A percentile compares a stretch with the other conserved stretches of the same genome.
Conservation (phyloP, 2,113 vertebrate species). For the Sinocyclocheilus rhinocerous region DNA sequence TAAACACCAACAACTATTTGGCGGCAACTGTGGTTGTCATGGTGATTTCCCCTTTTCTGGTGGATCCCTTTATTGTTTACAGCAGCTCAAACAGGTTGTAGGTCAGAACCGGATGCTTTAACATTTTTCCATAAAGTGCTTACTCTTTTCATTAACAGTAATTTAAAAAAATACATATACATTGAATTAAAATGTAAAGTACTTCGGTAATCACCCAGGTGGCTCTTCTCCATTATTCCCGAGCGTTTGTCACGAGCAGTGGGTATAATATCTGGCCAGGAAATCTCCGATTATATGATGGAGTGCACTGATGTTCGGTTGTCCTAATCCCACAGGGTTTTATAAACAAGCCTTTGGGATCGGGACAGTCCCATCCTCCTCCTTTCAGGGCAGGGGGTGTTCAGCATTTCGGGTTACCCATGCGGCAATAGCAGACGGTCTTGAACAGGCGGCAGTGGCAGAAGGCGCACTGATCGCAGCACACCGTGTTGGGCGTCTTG, state of each 20-base stretch:
- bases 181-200: neutral
- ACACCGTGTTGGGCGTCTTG: constrained; percentile 74
- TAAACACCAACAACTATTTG: neutral
- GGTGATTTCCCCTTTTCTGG: neutral
- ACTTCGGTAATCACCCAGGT: neutral
- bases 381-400: neutral
- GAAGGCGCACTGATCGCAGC: constrained; percentile 84
- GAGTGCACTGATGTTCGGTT: neutral
- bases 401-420: constrained; percentile 81
- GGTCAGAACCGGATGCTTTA: neutral
- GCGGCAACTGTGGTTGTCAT: neutral
- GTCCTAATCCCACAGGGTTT: neutral
- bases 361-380: neutral
- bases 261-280: neutral
- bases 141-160: neutral
- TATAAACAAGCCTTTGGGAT: neutral
- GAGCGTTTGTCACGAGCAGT: neutral
- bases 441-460: constrained; percentile 87
- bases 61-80: neutral
- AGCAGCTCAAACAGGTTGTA: constrained; percentile 3
- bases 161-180: neutral
- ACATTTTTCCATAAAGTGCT: neutral
- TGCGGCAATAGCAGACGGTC: constrained; percentile 82
- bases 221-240: neutral
- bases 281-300: constrained; percentile 5